Conservation (phyloP, 2,113 vertebrate species). For the Procavia capensis region DNA sequence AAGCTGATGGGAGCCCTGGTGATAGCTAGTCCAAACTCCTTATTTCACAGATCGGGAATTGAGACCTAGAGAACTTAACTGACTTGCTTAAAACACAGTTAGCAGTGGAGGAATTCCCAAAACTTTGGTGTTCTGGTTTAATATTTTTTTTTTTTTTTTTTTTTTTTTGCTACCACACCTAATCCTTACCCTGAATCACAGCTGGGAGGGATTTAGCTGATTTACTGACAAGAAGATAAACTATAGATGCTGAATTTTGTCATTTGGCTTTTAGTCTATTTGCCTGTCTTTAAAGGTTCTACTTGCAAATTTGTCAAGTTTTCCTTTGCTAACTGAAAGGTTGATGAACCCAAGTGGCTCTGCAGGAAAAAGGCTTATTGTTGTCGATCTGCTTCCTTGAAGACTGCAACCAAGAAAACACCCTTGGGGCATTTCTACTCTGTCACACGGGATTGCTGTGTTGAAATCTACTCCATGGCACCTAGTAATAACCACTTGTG, state of each 20-base stretch:
- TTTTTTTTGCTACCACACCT: background rate
- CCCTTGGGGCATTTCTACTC: background rate
- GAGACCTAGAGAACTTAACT: slow-evolving; percentile 22
- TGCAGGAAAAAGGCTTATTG: background rate
- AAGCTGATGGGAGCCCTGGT: background rate
- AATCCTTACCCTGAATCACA: background rate
- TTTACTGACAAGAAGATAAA: background rate
- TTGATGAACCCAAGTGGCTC: background rate
- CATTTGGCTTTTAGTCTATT: background rate
- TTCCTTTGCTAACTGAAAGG: background rate
- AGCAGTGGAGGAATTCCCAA: background rate
- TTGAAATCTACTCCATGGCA: background rate
- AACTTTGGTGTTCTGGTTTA: slow-evolving; percentile 1
- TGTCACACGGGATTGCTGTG: background rate
- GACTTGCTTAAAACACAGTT: background rate
- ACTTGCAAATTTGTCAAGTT: background rate
- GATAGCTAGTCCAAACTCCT: background rate
- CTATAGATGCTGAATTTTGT: background rate
- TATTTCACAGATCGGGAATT: slow-evolving; percentile 6
- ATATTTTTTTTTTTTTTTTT: slow-evolving; percentile 17
- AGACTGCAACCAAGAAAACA: background rate
- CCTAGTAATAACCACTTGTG: background rate
- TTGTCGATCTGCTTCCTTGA: background rate
- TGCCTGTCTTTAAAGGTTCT: too few relatives aligned
- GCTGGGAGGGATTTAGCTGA: background rate